Evolutionary conservation across 2,888 invertebrate genomes (phyloP), one percentile per base, ranked within the genome.

Genomic region (Horisme vitalbata): DNA sequence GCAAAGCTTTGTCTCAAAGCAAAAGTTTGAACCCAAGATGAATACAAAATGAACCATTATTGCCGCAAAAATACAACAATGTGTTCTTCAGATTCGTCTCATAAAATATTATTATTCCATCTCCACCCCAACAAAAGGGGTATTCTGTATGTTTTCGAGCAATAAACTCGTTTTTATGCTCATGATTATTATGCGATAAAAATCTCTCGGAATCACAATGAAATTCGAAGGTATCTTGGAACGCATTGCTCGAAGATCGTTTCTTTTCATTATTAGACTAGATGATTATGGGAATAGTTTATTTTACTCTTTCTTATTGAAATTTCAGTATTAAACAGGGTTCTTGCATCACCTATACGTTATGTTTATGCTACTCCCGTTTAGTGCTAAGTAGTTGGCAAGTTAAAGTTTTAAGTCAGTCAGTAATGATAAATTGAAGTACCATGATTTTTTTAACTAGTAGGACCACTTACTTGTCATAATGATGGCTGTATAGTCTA

Each of bases 41-140:
- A 57, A 57, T 57, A 44, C 55, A 31, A 41, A 53, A 57, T 57
- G 52, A 55, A 45, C 55, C 49, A 47, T 50, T 43, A 45, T 36
- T 47, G 43, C 18, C 27, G 43, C 49, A 50, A 45, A 47, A 52
- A 49, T 49, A 52, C 48, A 49, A 54, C 45, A 49, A 46, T 41
- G 45, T 41, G 44, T 49, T 48, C 48, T 48, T 49, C 39, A 49
- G 49, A 49, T 49, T 49, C 41, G 23, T 33, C 49, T 44, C 44
- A 49, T 49, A 49, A 49, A 49, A 45, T 49, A 49, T 49, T 47
- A 47, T 47, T 49, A 37, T 36, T 35, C 49, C 44, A 49, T 49
- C 49, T 45, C 32, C 38, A 37, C 39, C 49, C 44, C 36, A 48
- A 43, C 48, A 48, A 48, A 48, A 48, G 43, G 49, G 49, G 49